A percentile compares a stretch with the other conserved stretches of the same genome.
phyloP scores from a whole-genome alignment of 2,113 vertebrate species.

The Notarius lentiginosus region DNA sequence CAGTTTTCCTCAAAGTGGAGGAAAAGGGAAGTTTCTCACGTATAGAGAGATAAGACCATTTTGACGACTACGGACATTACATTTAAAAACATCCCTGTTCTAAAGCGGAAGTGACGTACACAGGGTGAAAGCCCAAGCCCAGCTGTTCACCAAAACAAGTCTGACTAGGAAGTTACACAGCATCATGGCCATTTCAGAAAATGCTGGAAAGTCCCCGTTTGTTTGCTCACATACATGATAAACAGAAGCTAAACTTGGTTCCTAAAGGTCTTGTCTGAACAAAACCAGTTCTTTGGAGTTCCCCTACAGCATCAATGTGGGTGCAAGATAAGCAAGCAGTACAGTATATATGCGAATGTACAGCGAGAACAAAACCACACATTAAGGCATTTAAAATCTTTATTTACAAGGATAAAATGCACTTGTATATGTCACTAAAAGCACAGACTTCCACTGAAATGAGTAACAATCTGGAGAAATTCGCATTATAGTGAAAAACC shows the following conservation, averaged over 20 bases:
- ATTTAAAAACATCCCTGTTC: background rate
- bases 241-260: background rate
- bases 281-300: background rate
- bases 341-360: background rate
- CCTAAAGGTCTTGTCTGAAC: background rate
- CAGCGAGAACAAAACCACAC: background rate
- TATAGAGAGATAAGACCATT: background rate
- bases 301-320: background rate
- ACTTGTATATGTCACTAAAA: background rate
- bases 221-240: background rate
- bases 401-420: constrained; percentile 68
- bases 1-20: background rate
- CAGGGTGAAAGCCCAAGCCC: background rate
- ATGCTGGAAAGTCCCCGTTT: background rate
- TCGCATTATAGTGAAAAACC: background rate
- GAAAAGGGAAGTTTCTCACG: background rate
- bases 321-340: constrained; percentile 4
- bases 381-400: constrained; percentile 67
- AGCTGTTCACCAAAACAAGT: background rate
- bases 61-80: background rate
- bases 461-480: background rate
- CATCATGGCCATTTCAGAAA: background rate
- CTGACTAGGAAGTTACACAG: background rate
- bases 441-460: background rate
- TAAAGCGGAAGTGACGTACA: background rate